A percentile compares a stretch with the other conserved stretches of the same genome.
These are phyloP conservation scores for Pelvicachromis taeniatus DNA, from an alignment of 2,113 vertebrate genomes.

Conservation along the genomic window DNA sequence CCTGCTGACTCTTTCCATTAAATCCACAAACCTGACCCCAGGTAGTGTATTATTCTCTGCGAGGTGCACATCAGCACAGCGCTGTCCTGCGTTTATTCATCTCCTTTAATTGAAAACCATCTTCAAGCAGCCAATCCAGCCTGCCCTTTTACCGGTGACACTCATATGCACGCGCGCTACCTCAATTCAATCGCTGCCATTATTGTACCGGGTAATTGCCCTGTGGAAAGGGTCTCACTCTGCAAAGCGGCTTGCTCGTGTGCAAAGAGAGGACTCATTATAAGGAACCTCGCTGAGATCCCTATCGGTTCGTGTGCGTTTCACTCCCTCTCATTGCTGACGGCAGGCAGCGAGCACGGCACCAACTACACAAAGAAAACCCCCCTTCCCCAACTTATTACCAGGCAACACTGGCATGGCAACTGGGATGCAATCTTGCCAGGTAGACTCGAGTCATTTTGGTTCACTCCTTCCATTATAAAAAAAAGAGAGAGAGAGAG, in stretches of 20 bases:
- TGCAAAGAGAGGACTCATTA: slow-evolving; percentile 39
- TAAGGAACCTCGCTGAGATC: slow-evolving; percentile 39
- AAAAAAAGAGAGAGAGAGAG: background rate
- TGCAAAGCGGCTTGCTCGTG: background rate
- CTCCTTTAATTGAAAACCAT: slow-evolving; percentile 42
- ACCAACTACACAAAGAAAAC: slow-evolving; percentile 17
- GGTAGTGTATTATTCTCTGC: background rate
- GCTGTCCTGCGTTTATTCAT: slow-evolving; percentile 14
- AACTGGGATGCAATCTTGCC: slow-evolving; percentile 33
- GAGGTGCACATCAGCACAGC: background rate
- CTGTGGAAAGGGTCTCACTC: background rate
- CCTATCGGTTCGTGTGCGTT: slow-evolving; percentile 7
- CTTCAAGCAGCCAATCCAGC: slow-evolving; percentile 6
- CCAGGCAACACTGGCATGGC: slow-evolving; percentile 53
- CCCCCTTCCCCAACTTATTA: slow-evolving; percentile 2
- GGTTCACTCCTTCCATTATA: background rate
- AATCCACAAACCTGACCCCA: background rate
- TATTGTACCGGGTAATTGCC: slow-evolving; percentile 55
- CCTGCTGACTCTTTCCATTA: slow-evolving; percentile 7
- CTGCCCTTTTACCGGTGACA: background rate
- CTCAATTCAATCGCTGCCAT: slow-evolving; percentile 34
- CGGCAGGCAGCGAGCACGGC: background rate
- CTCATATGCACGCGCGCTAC: background rate
- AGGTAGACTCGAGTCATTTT: background rate
- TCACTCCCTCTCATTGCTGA: slow-evolving; percentile 4